A percentile compares a stretch with the other conserved stretches of the same genome.
Conservation (phyloP, 2,888 invertebrate species). For the Ptychoptera contaminata region DNA sequence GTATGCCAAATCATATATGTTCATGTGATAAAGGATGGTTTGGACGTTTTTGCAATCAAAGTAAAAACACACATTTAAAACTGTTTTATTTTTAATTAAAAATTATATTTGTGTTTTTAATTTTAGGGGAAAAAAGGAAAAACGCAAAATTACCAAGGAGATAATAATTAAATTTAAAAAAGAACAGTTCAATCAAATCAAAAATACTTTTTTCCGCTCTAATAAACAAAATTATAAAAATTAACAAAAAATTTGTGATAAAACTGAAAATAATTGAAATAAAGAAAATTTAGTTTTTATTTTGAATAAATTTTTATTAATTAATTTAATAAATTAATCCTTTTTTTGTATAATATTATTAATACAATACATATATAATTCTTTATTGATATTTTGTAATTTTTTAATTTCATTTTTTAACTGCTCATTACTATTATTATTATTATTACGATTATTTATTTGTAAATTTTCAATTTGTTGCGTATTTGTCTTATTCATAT, state of each 20-base stretch:
- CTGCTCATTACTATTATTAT: conserved; percentile 9
- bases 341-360: conserved; percentile 27
- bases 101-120: no score
- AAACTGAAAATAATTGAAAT: no score
- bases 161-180: no score
- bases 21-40: conserved; percentile 72
- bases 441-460: background rate
- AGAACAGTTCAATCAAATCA: no score
- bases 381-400: conserved; percentile 39
- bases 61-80: conserved; percentile 30
- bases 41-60: conserved; percentile 65
- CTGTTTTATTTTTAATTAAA: no score
- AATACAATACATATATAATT: conserved; percentile 39
- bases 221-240: no score
- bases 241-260: no score
- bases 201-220: no score
- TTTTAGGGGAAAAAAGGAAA: no score
- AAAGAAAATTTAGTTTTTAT: no score
- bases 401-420: conserved; percentile 36
- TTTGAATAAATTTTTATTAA: no score
- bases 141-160: no score
- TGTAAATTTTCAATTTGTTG: conserved; percentile 13
- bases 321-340: background rate
- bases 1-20: conserved; percentile 52
- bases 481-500: conserved; percentile 11